phyloP scores from a whole-genome alignment of 2,797 vertebrate genomes.

The Lutjanus argentimaculatus region DNA sequence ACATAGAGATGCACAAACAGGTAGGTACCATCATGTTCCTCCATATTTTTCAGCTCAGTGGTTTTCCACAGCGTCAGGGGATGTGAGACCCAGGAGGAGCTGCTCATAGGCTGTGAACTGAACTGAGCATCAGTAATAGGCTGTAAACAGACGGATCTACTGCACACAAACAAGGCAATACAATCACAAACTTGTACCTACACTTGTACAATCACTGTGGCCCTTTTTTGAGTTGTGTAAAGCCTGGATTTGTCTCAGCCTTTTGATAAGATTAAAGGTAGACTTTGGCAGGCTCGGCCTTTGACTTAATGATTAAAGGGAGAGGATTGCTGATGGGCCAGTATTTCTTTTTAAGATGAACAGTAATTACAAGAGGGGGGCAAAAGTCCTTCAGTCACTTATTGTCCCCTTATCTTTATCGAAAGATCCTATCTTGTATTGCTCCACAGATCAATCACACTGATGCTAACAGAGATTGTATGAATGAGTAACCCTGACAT shows the following conservation, averaged over 20 bases:
- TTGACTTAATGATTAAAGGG: constrained; percentile 84
- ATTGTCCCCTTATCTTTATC: constrained; percentile 64
- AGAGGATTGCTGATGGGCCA: constrained; percentile 72
- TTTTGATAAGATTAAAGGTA: constrained; percentile 90
- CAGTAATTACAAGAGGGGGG: constrained; percentile 64
- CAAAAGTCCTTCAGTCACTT: constrained; percentile 71
- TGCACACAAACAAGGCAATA: constrained; percentile 52
- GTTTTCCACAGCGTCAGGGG: constrained; percentile 50
- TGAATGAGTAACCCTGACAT: constrained; percentile 68
- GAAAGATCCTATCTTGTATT: constrained; percentile 55
- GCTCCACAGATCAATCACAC: constrained; percentile 61
- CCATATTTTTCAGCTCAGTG: constrained; percentile 58
- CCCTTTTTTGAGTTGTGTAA: constrained; percentile 47
- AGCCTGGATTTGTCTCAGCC: constrained; percentile 78
- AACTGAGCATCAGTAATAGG: constrained; percentile 47
- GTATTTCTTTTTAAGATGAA: constrained; percentile 49
- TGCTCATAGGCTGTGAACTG: constrained; percentile 48
- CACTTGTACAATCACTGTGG: constrained; percentile 26
- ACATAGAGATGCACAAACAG: constrained; percentile 99
- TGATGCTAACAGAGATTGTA: constrained; percentile 62
- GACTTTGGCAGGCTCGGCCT: constrained; percentile 85
- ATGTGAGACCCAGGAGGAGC: constrained; percentile 54
- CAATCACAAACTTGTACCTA: constrained; percentile 29
- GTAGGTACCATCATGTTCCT: constrained; percentile 83
- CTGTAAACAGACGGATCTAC: constrained; percentile 53